phyloP scores from a whole-genome alignment of 2,797 vertebrate species.

The Sebastes trivittatus region DNA sequence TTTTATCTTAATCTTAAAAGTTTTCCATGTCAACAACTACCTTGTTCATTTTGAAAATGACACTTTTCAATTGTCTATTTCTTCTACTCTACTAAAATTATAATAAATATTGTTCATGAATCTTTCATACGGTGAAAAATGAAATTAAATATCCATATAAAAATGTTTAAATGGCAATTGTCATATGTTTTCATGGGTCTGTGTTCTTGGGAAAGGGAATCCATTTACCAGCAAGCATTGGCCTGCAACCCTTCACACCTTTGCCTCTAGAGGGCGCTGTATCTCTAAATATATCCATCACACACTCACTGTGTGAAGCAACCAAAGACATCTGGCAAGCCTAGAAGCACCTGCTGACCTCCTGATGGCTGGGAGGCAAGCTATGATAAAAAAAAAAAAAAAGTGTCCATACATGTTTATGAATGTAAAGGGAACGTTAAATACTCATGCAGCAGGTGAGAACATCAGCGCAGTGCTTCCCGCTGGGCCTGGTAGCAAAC shows the following conservation, averaged over 20 bases:
- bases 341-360: constrained; percentile 71
- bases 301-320: not conserved
- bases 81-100: not conserved
- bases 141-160: not conserved
- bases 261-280: constrained; percentile 59
- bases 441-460: constrained; percentile 41
- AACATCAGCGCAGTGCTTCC: constrained; percentile 11
- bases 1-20: not conserved
- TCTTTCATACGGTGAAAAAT: not conserved
- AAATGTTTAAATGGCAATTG: not conserved
- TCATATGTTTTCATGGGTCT: not conserved
- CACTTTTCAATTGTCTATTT: not conserved
- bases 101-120: not conserved
- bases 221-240: not conserved
- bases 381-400: not conserved
- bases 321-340: constrained; percentile 58
- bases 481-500: constrained; percentile 30
- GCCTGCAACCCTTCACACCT: not conserved
- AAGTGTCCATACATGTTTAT: constrained; percentile 39
- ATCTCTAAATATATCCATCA: constrained; percentile 25
- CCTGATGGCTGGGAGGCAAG: constrained; percentile 44
- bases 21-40: not conserved
- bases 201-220: not conserved
- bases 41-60: not conserved
- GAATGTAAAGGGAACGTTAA: constrained; percentile 35